phyloP scores from a whole-genome alignment of 1,140 invertebrate species.

The Eueides isabella region DNA sequence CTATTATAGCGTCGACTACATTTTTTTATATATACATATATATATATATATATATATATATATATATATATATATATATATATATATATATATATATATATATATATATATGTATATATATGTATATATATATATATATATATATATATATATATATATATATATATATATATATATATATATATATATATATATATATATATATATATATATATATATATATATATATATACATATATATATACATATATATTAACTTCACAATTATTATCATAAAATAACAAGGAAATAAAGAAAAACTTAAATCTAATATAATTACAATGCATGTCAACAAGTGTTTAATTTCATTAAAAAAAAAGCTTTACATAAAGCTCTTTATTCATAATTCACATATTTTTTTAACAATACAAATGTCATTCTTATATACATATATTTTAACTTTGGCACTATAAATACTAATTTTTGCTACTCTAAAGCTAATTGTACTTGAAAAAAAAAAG shows the following conservation, averaged over 20 bases:
- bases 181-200: background rate
- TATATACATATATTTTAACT: slow-evolving; percentile 21
- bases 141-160: no score
- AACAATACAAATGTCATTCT: slow-evolving; percentile 15
- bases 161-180: no score
- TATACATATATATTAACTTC: slow-evolving; percentile 3
- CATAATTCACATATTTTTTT: slow-evolving; percentile 2
- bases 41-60: background rate
- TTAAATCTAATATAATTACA: slow-evolving; percentile 19
- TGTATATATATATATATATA: no score
- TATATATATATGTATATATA: no score
- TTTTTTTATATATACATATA: background rate
- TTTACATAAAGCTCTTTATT: slow-evolving; percentile 1
- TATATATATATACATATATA: background rate
- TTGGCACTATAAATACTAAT: slow-evolving; percentile 28
- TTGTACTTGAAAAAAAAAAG: background rate
- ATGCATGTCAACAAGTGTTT: slow-evolving; percentile 33
- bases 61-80: no score
- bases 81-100: no score
- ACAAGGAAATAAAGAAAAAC: slow-evolving; percentile 5
- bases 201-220: background rate
- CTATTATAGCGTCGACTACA: slow-evolving; percentile 3
- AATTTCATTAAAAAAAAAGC: slow-evolving; percentile 11
- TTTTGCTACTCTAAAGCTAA: background rate
- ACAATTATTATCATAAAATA: no score